A percentile compares a stretch with the other conserved stretches of the same genome.
Conservation (phyloP, 2,113 vertebrate genomes). For the Amblyopsis rosae region DNA sequence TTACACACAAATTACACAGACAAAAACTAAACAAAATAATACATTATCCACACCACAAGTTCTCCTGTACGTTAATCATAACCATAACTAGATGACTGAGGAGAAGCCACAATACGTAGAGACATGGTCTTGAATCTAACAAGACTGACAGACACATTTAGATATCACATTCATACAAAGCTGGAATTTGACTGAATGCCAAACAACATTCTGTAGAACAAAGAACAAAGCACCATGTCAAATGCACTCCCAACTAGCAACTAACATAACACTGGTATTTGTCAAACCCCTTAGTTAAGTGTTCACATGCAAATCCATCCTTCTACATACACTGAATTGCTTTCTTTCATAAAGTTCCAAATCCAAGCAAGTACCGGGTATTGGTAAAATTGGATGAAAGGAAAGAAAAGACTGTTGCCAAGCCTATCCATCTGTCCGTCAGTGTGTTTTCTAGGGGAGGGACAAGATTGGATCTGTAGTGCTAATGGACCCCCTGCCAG, state of each 20-base stretch:
- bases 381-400: background rate
- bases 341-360: background rate
- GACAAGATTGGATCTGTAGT: constrained; percentile 48
- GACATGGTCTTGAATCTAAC: constrained; percentile 19
- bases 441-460: background rate
- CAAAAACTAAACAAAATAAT: no score
- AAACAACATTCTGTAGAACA: background rate
- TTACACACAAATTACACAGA: no score
- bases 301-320: background rate
- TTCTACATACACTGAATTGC: background rate
- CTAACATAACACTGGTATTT: no score
- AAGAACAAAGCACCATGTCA: background rate
- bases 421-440: constrained; percentile 30
- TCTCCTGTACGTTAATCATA: constrained; percentile 3
- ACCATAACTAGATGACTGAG: constrained; percentile 35
- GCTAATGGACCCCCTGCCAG: constrained; percentile 37
- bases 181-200: background rate
- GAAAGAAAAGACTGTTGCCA: constrained; percentile 15
- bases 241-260: no score
- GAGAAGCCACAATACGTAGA: constrained; percentile 21
- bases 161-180: background rate
- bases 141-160: background rate
- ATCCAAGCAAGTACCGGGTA: background rate
- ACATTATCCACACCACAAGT: no score
- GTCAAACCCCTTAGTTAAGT: background rate